Percentiles rank a stretch among this genome's conserved stretches.
These are phyloP conservation scores for Bergia puertoricense DNA, from an alignment of 92 coral and sea anemone species.

Conservation along the genomic window DNA sequence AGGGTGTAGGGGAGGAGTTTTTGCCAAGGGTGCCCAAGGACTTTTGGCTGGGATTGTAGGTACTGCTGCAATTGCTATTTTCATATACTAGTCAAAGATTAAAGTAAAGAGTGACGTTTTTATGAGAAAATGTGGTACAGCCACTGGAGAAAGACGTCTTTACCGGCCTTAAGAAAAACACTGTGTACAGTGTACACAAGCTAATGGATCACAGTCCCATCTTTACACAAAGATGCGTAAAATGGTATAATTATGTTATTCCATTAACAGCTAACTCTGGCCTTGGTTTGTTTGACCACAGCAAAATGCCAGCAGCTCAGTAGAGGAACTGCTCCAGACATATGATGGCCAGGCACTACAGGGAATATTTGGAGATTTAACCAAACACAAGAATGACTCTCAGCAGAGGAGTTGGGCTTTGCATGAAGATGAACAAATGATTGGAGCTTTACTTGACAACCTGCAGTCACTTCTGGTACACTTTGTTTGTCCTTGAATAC, in stretches of 20 bases:
- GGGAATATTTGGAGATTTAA: constrained; percentile 66
- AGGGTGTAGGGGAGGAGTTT: too few species aligned
- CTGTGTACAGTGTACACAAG: too few species aligned
- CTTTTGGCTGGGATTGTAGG: too few species aligned
- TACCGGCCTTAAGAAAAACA: too few species aligned
- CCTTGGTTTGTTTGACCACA: neutral
- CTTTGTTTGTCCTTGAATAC: neutral
- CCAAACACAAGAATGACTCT: constrained; percentile 90
- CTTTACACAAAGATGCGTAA: too few species aligned
- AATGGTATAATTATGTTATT: too few species aligned
- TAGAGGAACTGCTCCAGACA: constrained; percentile 72
- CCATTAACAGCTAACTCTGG: neutral
- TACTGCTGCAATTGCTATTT: too few species aligned
- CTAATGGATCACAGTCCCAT: too few species aligned
- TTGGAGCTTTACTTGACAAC: constrained; percentile 67
- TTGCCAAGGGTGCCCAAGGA: too few species aligned
- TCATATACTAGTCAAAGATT: too few species aligned
- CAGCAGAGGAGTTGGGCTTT: constrained; percentile 99
- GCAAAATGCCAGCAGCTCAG: constrained; percentile 69
- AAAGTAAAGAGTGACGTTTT: too few species aligned
- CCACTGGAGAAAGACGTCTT: neutral
- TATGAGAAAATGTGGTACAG: neutral
- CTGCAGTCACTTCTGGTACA: constrained; percentile 74
- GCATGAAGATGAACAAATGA: constrained; percentile 84
- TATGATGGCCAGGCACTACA: constrained; percentile 86